Percentiles rank a stretch among this genome's conserved stretches.
These are phyloP conservation scores for Cryptomyrus ogoouensis DNA, from an alignment of 2,113 vertebrate species.

Conservation along the genomic window DNA sequence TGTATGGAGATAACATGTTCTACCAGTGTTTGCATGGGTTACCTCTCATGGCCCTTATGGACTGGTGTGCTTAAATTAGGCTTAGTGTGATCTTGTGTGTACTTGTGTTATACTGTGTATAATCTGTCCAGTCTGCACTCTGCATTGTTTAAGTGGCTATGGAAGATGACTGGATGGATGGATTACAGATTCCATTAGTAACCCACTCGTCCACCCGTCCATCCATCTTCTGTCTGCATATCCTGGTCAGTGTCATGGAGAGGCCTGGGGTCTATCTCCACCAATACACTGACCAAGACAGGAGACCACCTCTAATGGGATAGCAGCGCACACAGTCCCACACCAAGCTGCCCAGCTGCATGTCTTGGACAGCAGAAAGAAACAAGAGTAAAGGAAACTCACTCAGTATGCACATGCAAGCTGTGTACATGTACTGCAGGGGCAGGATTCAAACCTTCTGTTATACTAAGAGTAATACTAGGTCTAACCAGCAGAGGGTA, in stretches of 20 bases:
- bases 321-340: not conserved
- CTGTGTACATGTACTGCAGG: not conserved
- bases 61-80: not conserved
- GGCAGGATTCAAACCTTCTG: not conserved
- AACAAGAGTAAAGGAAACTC: not conserved
- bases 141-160: not conserved
- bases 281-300: not conserved
- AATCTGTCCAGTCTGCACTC: not conserved
- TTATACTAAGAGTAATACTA: constrained; percentile 12
- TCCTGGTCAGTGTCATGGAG: not conserved
- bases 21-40: not conserved
- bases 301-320: not conserved
- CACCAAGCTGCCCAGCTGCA: not conserved
- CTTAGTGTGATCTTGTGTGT: not conserved
- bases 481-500: constrained; percentile 31
- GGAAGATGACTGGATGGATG: not conserved
- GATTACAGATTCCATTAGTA: not conserved
- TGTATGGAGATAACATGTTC: not conserved
- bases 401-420: not conserved
- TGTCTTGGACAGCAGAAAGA: not conserved
- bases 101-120: not conserved
- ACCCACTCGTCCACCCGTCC: not conserved
- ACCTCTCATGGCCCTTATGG: not conserved
- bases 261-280: not conserved
- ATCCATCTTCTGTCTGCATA: not conserved